A percentile compares a stretch with the other conserved stretches of the same genome.
phyloP scores from a whole-genome alignment of 2,888 invertebrate genomes.

The Volucella zonaria region DNA sequence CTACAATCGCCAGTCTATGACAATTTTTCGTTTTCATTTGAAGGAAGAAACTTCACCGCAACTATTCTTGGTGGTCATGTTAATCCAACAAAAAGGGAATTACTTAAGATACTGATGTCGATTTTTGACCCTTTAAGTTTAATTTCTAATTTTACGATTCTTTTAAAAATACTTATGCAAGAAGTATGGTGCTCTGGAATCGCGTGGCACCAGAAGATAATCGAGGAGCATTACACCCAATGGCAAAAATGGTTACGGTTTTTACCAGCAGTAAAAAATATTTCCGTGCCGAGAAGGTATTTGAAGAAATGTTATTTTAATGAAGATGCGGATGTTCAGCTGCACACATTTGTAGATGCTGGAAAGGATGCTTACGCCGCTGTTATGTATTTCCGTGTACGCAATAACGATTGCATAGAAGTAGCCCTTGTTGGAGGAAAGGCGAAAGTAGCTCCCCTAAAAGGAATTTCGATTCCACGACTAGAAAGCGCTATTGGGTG shows the following conservation, averaged over 20 bases:
- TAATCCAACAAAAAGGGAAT: neutral
- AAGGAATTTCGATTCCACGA: conserved; percentile 1
- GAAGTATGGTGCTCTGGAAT: neutral
- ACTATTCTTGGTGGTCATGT: neutral
- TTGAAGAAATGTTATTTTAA: neutral
- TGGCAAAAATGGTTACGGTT: too few relatives aligned
- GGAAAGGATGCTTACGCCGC: conserved; percentile 21
- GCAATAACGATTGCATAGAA: neutral
- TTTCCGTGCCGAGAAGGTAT: neutral
- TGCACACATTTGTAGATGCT: conserved; percentile 25
- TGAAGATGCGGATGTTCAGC: neutral
- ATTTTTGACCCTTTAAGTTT: too few relatives aligned
- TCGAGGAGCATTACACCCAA: too few relatives aligned
- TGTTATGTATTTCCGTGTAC: conserved; percentile 9
- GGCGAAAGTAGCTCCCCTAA: conserved; percentile 1
- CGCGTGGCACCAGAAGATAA: too few relatives aligned
- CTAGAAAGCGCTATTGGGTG: conserved; percentile 1
- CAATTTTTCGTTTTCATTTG: too few relatives aligned
- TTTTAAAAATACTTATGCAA: neutral
- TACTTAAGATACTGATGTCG: neutral
- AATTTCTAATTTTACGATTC: neutral
- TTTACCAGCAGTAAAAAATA: too few relatives aligned
- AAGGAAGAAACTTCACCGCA: too few relatives aligned
- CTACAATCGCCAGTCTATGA: too few relatives aligned
- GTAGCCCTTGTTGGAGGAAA: neutral